Evolutionary conservation across 2,113 vertebrate species (phyloP).

Genomic region (Cathartes aura): DNA sequence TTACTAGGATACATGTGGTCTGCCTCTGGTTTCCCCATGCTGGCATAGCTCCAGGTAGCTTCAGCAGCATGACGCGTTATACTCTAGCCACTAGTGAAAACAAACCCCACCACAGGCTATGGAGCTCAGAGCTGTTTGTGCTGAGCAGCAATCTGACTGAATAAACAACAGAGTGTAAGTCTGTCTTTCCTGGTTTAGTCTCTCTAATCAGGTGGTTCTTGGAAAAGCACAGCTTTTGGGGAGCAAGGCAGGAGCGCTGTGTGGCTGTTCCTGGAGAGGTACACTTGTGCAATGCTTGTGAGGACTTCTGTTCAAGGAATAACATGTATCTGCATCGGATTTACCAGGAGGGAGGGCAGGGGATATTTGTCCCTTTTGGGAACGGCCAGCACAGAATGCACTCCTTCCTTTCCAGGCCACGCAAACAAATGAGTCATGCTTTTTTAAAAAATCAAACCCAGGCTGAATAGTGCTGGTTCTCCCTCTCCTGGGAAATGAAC

Average conservation of each 20-base stretch:
- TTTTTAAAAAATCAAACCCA: background rate
- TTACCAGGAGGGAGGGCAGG: background rate
- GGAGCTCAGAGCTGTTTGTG: background rate
- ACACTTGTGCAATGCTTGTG: background rate
- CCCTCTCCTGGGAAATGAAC: background rate
- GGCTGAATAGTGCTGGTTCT: background rate
- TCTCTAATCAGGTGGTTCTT: background rate
- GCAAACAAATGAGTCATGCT: background rate
- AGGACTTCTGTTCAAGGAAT: background rate
- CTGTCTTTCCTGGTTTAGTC: background rate
- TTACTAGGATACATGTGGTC: background rate
- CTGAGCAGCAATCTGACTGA: background rate
- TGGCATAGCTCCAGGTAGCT: background rate
- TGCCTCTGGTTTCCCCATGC: background rate
- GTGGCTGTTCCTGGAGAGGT: background rate
- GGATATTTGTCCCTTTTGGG: background rate
- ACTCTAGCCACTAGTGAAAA: background rate
- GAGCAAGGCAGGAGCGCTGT: background rate
- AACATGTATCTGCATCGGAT: background rate
- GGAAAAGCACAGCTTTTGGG: background rate
- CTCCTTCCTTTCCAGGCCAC: background rate
- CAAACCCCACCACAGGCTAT: accelerated
- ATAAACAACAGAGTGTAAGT: background rate
- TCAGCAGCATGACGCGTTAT: background rate
- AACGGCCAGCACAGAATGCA: background rate